A percentile compares a stretch with the other conserved stretches of the same genome.
phyloP scores from a whole-genome alignment of 2,888 invertebrate genomes.

The Euplagia quadripunctaria region DNA sequence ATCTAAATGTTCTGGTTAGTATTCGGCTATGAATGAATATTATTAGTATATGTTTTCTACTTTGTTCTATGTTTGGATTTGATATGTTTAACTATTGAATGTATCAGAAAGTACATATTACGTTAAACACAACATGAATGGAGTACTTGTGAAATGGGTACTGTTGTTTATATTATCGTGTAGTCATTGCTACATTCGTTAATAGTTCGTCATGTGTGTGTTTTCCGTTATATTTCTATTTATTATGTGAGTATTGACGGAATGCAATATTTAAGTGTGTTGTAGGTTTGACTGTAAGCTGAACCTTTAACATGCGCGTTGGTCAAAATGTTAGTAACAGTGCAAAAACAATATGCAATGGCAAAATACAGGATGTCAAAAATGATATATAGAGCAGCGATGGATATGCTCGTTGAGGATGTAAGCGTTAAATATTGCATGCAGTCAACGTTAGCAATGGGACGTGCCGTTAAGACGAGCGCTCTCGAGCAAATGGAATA shows the following conservation, averaged over 20 bases:
- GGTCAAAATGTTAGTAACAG: conserved; percentile 69
- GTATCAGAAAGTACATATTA: conserved; percentile 45
- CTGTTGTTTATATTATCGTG: conserved; percentile 32
- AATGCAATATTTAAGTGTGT: conserved; percentile 86
- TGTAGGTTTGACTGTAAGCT: conserved; percentile 69
- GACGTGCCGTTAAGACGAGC: conserved; percentile 83
- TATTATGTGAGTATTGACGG: conserved; percentile 80
- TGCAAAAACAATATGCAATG: conserved; percentile 74
- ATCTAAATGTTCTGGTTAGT: conserved; percentile 53
- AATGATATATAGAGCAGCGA: conserved; percentile 74
- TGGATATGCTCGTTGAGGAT: conserved; percentile 74
- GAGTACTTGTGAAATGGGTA: conserved; percentile 29
- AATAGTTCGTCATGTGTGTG: conserved; percentile 73
- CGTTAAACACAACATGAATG: conserved; percentile 38
- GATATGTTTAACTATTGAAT: conserved; percentile 52
- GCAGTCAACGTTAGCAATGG: conserved; percentile 86
- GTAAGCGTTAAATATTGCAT: conserved; percentile 87
- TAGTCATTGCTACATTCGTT: conserved; percentile 54
- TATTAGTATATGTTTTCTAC: conserved; percentile 53
- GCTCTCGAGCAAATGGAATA: conserved; percentile 76
- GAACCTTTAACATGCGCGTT: conserved; percentile 73
- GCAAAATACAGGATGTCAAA: conserved; percentile 68
- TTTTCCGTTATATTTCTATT: conserved; percentile 52
- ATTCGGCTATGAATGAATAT: conserved; percentile 46
- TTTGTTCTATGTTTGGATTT: conserved; percentile 53